phyloP scores from a whole-genome alignment of 1,140 invertebrate species.

The Cherax destructor region DNA sequence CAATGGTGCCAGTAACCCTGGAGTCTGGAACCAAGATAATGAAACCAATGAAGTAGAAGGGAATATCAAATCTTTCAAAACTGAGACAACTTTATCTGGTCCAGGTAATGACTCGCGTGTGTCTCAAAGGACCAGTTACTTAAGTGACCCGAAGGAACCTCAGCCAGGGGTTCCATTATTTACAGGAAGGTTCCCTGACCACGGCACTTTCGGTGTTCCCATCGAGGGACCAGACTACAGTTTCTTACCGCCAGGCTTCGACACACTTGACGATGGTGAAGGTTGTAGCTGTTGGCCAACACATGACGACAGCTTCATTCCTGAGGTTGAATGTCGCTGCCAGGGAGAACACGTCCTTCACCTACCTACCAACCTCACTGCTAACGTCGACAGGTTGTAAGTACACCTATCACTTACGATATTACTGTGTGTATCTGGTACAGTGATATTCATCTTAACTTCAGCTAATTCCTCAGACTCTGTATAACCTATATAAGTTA shows the following conservation, averaged over 20 bases:
- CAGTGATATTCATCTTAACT: too few relatives aligned
- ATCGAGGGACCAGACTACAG: slow-evolving; percentile 19
- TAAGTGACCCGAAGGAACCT: neutral
- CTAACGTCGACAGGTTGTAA: slow-evolving; percentile 54
- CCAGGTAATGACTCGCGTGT: neutral
- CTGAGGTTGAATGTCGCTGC: slow-evolving; percentile 45
- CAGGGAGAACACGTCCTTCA: slow-evolving; percentile 23
- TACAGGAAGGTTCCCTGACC: too few relatives aligned
- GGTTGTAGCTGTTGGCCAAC: slow-evolving; percentile 51
- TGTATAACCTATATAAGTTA: too few relatives aligned
- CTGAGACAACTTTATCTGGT: neutral
- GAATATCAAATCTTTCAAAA: neutral
- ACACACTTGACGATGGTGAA: slow-evolving; percentile 6
- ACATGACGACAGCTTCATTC: slow-evolving; percentile 33
- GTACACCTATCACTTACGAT: neutral
- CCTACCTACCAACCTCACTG: slow-evolving; percentile 37
- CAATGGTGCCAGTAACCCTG: too few relatives aligned
- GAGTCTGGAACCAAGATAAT: too few relatives aligned
- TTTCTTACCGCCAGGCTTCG: slow-evolving; percentile 45
- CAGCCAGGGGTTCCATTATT: neutral
- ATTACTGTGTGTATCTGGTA: too few relatives aligned
- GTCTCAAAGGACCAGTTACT: too few relatives aligned
- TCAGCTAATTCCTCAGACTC: too few relatives aligned
- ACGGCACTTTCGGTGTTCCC: neutral
- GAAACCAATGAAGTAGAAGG: too few relatives aligned